Percentiles rank a stretch among this genome's conserved stretches.
phyloP scores from a whole-genome alignment of 2,797 vertebrate species.

The Esox lucius region DNA sequence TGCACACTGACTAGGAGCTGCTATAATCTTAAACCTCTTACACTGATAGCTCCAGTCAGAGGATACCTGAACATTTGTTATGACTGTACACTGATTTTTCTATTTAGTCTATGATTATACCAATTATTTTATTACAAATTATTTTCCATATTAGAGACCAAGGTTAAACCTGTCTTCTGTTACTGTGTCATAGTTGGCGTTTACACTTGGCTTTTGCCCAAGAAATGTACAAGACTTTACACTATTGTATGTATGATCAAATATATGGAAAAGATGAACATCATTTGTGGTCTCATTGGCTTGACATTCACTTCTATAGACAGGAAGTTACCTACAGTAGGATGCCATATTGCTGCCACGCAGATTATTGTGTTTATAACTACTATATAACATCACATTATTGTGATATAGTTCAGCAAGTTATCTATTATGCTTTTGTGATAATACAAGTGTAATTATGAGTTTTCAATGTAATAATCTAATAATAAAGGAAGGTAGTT shows the following conservation, averaged over 20 bases:
- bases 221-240: background rate
- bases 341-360: too few species aligned
- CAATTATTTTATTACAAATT: background rate
- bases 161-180: background rate
- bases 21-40: constrained; percentile 62
- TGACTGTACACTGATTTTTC: constrained; percentile 3
- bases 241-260: background rate
- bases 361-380: too few species aligned
- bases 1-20: constrained; percentile 44
- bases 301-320: constrained; percentile 22
- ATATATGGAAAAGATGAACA: background rate
- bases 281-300: constrained; percentile 19
- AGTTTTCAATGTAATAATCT: too few species aligned
- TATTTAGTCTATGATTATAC: background rate
- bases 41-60: constrained; percentile 33
- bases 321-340: constrained; percentile 12
- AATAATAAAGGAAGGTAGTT: too few species aligned
- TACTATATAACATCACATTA: too few species aligned
- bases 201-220: constrained; percentile 1
- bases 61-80: constrained; percentile 34
- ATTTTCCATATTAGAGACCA: background rate
- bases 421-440: too few species aligned
- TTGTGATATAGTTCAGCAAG: too few species aligned
- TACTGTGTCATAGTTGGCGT: background rate
- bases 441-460: too few species aligned